phyloP scores from a whole-genome alignment of 2,797 vertebrate species.

The Eidolon dupreanum region DNA sequence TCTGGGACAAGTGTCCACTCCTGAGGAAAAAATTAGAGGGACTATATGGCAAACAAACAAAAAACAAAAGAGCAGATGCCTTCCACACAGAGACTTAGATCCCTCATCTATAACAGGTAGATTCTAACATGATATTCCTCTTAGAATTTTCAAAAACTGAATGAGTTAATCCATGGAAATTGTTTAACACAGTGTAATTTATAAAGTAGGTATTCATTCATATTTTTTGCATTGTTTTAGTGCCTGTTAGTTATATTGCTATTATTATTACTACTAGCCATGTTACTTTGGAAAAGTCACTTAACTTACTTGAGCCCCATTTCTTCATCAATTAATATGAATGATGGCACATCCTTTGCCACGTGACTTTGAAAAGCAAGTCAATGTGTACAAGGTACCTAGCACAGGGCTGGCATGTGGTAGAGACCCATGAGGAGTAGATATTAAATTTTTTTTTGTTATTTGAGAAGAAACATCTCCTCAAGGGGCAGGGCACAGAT shows the following conservation, averaged over 20 bases:
- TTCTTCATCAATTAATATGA: neutral
- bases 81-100: neutral
- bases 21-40: neutral
- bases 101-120: neutral
- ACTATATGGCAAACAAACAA: neutral
- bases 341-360: neutral
- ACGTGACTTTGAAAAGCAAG: neutral
- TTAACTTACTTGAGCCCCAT: neutral
- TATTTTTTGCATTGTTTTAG: neutral
- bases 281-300: neutral
- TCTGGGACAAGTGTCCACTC: neutral
- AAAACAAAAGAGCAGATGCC: neutral
- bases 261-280: neutral
- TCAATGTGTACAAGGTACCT: neutral
- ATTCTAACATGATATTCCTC: neutral
- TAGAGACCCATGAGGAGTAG: neutral
- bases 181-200: neutral
- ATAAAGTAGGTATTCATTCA: neutral
- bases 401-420: neutral
- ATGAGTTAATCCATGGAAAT: neutral
- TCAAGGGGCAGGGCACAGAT: neutral
- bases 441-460: neutral
- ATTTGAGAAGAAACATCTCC: neutral
- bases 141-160: neutral
- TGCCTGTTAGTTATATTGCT: neutral